A percentile compares a stretch with the other conserved stretches of the same genome.
Conservation (phyloP, 2,113 vertebrate species). For the Cyphotilapia sp. region DNA sequence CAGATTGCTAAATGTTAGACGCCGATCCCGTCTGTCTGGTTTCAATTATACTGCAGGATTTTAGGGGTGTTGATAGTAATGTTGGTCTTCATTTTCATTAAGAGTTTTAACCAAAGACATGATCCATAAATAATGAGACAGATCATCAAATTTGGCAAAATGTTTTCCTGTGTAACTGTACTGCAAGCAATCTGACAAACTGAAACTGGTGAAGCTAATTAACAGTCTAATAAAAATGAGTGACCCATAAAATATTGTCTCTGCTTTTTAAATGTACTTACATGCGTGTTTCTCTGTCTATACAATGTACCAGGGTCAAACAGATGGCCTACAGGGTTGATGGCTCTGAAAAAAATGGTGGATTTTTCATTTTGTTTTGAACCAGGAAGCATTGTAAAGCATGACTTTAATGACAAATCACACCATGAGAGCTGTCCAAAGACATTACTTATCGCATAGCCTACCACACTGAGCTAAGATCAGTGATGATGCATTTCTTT, state of each 20-base stretch:
- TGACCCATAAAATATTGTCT: conserved; percentile 64
- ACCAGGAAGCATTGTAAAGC: neutral
- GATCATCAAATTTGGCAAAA: conserved; percentile 60
- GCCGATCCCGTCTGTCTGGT: conserved; percentile 20
- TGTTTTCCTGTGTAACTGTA: conserved; percentile 64
- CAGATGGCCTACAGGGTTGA: neutral
- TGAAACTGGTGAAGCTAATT: conserved; percentile 63
- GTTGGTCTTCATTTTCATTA: conserved; percentile 55
- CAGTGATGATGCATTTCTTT: neutral
- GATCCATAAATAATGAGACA: conserved; percentile 50
- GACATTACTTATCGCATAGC: too few relatives aligned
- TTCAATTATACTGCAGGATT: conserved; percentile 18
- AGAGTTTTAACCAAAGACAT: conserved; percentile 65
- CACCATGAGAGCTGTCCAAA: neutral
- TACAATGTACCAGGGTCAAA: neutral
- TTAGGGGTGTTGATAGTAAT: conserved; percentile 16
- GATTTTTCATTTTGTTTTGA: neutral
- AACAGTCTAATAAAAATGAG: conserved; percentile 73
- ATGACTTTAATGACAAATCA: neutral
- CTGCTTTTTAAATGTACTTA: neutral
- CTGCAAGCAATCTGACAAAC: conserved; percentile 64
- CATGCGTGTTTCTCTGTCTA: neutral
- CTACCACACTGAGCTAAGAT: neutral
- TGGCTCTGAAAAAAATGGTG: neutral
- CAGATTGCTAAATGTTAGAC: conserved; percentile 32